phyloP scores from a whole-genome alignment of 2,888 invertebrate species.

The Drosophila planitibia region DNA sequence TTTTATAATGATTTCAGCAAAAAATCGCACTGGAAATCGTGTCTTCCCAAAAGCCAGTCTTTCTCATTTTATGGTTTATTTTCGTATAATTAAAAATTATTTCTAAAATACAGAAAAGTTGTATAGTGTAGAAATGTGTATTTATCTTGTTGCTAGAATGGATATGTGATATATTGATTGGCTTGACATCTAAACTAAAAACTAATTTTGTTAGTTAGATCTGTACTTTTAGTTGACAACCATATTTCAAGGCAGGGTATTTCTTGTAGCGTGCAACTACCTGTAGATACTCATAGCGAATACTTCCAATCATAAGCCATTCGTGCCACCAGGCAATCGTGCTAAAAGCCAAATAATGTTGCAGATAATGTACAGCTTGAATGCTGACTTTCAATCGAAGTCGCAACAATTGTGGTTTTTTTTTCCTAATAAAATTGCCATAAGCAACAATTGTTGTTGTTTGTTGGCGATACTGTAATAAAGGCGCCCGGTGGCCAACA shows the following conservation, averaged over 20 bases:
- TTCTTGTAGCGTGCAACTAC: neutral
- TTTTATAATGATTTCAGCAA: neutral
- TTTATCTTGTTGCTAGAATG: neutral
- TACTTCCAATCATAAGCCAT: conserved; percentile 11
- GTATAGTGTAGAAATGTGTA: too few species aligned
- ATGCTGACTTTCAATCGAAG: conserved; percentile 32
- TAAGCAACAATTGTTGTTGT: conserved; percentile 26
- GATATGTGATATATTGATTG: neutral
- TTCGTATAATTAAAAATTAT: neutral
- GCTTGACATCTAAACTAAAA: neutral
- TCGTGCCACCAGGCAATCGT: conserved; percentile 40
- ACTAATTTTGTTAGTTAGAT: neutral
- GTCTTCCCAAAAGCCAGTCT: neutral
- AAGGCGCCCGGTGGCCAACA: conserved; percentile 45
- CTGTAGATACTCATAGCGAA: neutral
- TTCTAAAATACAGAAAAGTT: neutral
- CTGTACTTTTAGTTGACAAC: neutral
- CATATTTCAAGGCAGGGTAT: neutral
- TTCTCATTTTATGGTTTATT: neutral
- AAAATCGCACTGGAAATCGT: too few species aligned
- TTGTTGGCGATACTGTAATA: conserved; percentile 38
- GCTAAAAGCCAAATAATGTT: conserved; percentile 36
- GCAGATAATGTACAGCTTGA: conserved; percentile 33
- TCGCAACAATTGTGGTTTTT: conserved; percentile 10
- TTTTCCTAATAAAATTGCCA: conserved; percentile 15